Percentiles rank a stretch among this genome's conserved stretches.
phyloP scores from a whole-genome alignment of 2,113 vertebrate species.

The Hemicordylus capensis region DNA sequence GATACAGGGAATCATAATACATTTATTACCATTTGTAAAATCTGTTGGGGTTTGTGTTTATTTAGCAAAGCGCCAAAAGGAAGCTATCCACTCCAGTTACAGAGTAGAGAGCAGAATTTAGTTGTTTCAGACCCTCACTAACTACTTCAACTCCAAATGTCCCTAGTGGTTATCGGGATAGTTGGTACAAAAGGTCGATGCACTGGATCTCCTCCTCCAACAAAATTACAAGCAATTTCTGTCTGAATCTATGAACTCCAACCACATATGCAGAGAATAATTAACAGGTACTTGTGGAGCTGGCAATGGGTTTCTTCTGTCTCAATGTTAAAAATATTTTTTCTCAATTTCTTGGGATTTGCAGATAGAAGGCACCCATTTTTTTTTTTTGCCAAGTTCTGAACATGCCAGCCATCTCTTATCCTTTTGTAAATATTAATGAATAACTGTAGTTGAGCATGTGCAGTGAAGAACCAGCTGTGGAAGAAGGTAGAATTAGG shows the following conservation, averaged over 20 bases:
- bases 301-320: background rate
- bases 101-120: too few species aligned
- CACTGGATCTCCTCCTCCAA: too few species aligned
- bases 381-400: background rate
- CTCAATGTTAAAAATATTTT: background rate
- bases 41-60: too few species aligned
- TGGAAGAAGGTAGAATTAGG: background rate
- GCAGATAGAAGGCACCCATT: background rate
- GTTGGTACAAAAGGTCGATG: too few species aligned
- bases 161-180: too few species aligned
- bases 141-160: too few species aligned
- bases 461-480: background rate
- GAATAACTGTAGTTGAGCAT: background rate
- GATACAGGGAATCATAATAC: background rate
- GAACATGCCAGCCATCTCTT: background rate
- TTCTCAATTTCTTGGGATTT: background rate
- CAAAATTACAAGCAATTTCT: background rate
- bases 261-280: background rate
- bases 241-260: background rate
- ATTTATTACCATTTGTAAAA: background rate
- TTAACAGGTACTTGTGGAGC: background rate
- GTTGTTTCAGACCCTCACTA: too few species aligned
- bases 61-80: too few species aligned
- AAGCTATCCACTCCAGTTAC: too few species aligned
- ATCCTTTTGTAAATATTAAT: background rate